Evolutionary conservation across 2,113 vertebrate species (phyloP).

Genomic region (Grantiella picta): DNA sequence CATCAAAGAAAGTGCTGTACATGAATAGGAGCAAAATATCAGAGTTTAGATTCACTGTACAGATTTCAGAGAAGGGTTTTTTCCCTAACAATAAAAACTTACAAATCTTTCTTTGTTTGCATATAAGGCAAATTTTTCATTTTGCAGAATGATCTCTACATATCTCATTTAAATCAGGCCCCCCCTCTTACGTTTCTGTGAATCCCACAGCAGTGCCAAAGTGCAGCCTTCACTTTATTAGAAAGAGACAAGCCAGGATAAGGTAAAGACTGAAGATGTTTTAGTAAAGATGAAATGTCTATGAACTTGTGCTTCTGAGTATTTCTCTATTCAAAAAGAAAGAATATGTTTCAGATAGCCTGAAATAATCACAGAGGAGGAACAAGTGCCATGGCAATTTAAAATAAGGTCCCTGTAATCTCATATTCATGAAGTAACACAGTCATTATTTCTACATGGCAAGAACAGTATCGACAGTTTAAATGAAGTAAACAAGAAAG

Average conservation of each 20-base stretch:
- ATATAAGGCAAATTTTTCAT: background rate
- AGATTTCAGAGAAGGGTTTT: background rate
- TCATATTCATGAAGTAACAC: slow-evolving; percentile 16
- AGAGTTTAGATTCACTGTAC: slow-evolving; percentile 27
- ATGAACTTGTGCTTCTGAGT: background rate
- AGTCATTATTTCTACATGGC: background rate
- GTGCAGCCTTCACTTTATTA: background rate
- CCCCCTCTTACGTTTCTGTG: background rate
- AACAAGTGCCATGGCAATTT: background rate
- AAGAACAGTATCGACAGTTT: background rate
- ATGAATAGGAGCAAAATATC: slow-evolving; percentile 29
- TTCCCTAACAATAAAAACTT: background rate
- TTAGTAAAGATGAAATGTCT: background rate
- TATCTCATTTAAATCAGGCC: background rate
- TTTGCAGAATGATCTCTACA: background rate
- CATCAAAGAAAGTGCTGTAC: slow-evolving; percentile 52
- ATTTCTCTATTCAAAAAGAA: background rate
- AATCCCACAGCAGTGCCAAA: background rate
- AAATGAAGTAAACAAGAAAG: slow-evolving; percentile 24
- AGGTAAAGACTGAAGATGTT: background rate
- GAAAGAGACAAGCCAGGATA: background rate
- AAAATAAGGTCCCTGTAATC: slow-evolving; percentile 6
- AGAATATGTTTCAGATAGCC: background rate
- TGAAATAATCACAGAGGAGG: slow-evolving; percentile 6
- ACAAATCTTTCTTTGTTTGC: background rate